Evolutionary conservation across 2,113 vertebrate genomes (phyloP).

Genomic region (Salvelinus fontinalis): DNA sequence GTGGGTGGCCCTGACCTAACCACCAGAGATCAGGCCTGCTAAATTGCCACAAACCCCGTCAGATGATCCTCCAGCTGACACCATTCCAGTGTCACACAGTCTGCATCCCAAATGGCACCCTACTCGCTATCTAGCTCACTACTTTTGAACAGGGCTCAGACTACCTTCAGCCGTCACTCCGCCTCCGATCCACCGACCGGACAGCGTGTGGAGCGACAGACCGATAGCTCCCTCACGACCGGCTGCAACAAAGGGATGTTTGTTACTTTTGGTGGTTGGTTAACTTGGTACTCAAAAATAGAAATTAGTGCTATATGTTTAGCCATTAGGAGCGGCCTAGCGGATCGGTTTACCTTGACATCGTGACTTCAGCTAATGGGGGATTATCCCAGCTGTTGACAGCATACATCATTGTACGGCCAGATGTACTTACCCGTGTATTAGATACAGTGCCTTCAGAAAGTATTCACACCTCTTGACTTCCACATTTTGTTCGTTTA

Average conservation of each 20-base stretch:
- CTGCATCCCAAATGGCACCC: not conserved
- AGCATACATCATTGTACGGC: slow-evolving; percentile 60
- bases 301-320: not conserved
- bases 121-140: too few relatives aligned
- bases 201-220: not conserved
- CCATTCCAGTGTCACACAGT: slow-evolving; percentile 60
- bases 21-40: slow-evolving; percentile 61
- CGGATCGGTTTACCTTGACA: slow-evolving; percentile 51
- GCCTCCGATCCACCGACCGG: not conserved
- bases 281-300: not conserved
- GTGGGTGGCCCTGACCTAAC: slow-evolving; percentile 69
- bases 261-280: too few relatives aligned
- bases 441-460: too few relatives aligned
- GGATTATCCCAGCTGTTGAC: slow-evolving; percentile 69
- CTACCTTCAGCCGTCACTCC: too few relatives aligned
- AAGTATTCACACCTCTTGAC: too few relatives aligned
- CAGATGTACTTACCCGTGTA: slow-evolving; percentile 45
- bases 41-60: slow-evolving; percentile 67
- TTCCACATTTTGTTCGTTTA: too few relatives aligned
- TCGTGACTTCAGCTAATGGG: slow-evolving; percentile 63
- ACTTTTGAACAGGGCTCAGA: too few relatives aligned
- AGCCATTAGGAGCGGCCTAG: slow-evolving; percentile 4
- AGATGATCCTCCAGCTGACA: slow-evolving; percentile 68
- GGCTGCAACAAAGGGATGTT: not conserved
- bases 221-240: not conserved